A percentile compares a stretch with the other conserved stretches of the same genome.
phyloP scores from a whole-genome alignment of 2,113 vertebrate species.

The Nicator chloris region DNA sequence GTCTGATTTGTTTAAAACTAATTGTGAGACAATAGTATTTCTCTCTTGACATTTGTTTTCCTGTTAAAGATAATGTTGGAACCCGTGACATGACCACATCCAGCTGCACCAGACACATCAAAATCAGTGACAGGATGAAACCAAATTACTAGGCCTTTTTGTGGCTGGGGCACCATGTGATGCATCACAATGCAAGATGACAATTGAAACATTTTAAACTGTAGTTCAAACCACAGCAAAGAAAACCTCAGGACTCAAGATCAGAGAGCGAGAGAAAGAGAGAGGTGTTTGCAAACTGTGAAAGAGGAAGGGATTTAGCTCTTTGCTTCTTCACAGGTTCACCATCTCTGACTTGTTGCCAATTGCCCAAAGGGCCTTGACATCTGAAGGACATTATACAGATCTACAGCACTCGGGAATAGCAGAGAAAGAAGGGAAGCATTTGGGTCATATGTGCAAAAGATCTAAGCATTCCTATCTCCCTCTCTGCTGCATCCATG shows the following conservation, averaged over 20 bases:
- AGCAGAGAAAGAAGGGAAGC: background rate
- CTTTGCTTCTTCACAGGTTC: slow-evolving; percentile 48
- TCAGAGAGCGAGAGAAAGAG: slow-evolving; percentile 56
- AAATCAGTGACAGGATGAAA: slow-evolving; percentile 69
- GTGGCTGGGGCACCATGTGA: slow-evolving; percentile 65
- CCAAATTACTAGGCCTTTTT: slow-evolving; percentile 67
- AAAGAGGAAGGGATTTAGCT: slow-evolving; percentile 54
- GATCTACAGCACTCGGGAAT: background rate
- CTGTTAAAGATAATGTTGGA: slow-evolving; percentile 69
- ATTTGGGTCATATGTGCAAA: background rate
- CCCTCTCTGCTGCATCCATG: background rate
- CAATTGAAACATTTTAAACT: slow-evolving; percentile 67
- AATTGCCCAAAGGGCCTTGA: slow-evolving; percentile 36
- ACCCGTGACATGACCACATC: slow-evolving; percentile 67
- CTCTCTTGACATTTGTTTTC: slow-evolving; percentile 64
- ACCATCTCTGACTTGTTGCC: slow-evolving; percentile 42
- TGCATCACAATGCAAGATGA: slow-evolving; percentile 67
- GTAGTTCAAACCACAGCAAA: slow-evolving; percentile 68
- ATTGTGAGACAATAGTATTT: slow-evolving; percentile 59
- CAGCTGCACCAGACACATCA: slow-evolving; percentile 68
- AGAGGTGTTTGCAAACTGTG: slow-evolving; percentile 64
- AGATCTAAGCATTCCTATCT: slow-evolving; percentile 48
- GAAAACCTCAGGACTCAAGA: slow-evolving; percentile 65
- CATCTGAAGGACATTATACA: slow-evolving; percentile 59
- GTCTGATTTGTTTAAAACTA: slow-evolving; percentile 49